Evolutionary conservation across 2,888 invertebrate genomes (phyloP).

Genomic region (Blera fallax): DNA sequence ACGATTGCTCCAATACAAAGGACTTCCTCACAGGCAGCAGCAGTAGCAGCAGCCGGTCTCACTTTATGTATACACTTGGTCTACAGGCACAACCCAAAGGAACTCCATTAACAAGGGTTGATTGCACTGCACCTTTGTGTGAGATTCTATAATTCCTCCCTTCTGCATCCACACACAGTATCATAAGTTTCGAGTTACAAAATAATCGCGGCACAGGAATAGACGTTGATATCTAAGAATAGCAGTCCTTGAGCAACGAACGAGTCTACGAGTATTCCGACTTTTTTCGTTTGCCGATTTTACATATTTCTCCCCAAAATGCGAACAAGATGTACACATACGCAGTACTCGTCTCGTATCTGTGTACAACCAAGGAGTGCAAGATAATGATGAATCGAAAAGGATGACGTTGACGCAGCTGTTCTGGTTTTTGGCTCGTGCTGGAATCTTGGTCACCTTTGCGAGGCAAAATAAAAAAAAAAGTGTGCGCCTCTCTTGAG

Average conservation of each 20-base stretch:
- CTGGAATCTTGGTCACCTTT: conserved; percentile 70
- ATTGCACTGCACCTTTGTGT: conserved; percentile 65
- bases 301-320: conserved; percentile 19
- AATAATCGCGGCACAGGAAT: conserved; percentile 41
- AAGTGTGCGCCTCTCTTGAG: conserved; percentile 61
- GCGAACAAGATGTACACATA: not conserved
- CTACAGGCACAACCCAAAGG: conserved; percentile 55
- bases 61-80: conserved; percentile 35
- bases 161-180: not conserved
- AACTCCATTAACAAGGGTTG: conserved; percentile 65
- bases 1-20: conserved; percentile 62
- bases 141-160: conserved; percentile 30
- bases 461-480: conserved; percentile 13
- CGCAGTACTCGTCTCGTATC: conserved; percentile 4
- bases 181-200: conserved; percentile 54
- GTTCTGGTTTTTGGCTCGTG: conserved; percentile 67
- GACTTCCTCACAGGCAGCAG: conserved; percentile 62
- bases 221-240: conserved; percentile 28
- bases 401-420: conserved; percentile 67
- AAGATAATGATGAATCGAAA: conserved; percentile 64
- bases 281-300: not conserved
- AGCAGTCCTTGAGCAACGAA: conserved; percentile 35
- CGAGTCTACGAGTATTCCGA: conserved; percentile 4
- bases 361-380: not conserved
- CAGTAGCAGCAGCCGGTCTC: conserved; percentile 65